Base-by-base conservation (phyloP, 2,113 vertebrate species). In the Hoplias malabaricus region DNA sequence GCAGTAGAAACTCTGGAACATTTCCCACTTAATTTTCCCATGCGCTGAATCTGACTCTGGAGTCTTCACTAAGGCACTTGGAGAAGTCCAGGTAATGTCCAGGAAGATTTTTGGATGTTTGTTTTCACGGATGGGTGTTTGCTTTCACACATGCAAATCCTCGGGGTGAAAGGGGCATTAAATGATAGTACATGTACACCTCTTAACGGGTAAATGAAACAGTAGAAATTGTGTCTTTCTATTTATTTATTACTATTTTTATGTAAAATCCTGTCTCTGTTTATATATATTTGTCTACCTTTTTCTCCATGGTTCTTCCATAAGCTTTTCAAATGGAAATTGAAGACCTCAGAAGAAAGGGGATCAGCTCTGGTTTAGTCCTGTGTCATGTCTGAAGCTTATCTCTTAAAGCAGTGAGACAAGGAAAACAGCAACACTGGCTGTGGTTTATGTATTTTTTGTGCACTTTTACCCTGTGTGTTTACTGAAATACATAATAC, bases 291-390 rank as follows among this genome's bases (percentile, higher is more conserved):
- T 29, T 36, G 59, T 65, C 13, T 16, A 54, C 25, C 7, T 43
- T 25, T 10, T 66, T 63, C 29, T 27, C 38, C 23, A 40, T 25
- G 53, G 29, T 31, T 54, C 23, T 65, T 70, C 33, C 36, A 8
- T 72, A 72, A 75, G 43, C 38, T 76, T 14, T 38, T 63, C 63
- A 73, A 43, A 72, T 59, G 62, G 65, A 54, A 69, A 77, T 53
- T 12, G 46, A 16, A 12, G 14, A 69, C 61, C 65, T n/a, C 10
- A 53, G 65, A 19, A 7, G 29, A 33, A 40, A 54, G 8, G 23
- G 50, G n/a, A 21, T 43, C 19, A 36, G 19, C 56, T 11, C 48
- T 34, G 31, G 62, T 33, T 56, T 13, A 59, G 56, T 33, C n/a
- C 57, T 36, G 33, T 34, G 16, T 36, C 59, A 19, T 62, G 59